Evolutionary conservation across 30 jellyfish, hydroid and myxozoan genomes (phyloP), one percentile per base, ranked within the genome.

Genomic region (Hydractinia echinata): DNA sequence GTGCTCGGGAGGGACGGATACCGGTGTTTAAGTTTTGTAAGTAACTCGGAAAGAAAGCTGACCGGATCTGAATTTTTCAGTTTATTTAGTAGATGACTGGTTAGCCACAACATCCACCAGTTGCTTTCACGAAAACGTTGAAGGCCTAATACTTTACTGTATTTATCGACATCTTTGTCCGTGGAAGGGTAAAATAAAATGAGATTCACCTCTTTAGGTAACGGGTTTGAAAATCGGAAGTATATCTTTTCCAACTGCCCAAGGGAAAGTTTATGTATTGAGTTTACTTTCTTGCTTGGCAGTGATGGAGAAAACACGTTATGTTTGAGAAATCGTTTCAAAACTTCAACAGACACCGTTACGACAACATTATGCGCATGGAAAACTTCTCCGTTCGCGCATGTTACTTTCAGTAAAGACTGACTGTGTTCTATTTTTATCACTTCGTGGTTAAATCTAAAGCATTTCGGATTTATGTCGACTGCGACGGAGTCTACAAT

Each of bases 321-420:
- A 5, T 76, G 55, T 4, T 16, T 53, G 52, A 76, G 1, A 51
- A 76, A 9, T 50, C 21, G 48, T 50, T 76, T 76, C 76, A 76
- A 50, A 76, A 76, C 84, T 49, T 76, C 77, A 48, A 76, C 76
- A 14, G 84, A 76, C n/a, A 54, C 84, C 6, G 84, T 76, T 49
- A 76, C 19, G 8, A 76, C 53, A 13, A 76, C 84, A 55, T 48
- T 18, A 76, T 76, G 54, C n/a, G 84, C 74, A 16, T 51, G 16
- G 5, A 76, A 76, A n/a, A 54, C 15, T 1, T 53, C 76, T 6
- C 84, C 84, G 54, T 76, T 76, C 20, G 77, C 19, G 49, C 84
- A 76, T 7, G 77, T 15, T 7, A 76, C 49, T 50, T 16, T 55
- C 11, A 51, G 15, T 14, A n/a, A 4, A 21, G 74, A 64, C 39